phyloP scores from a whole-genome alignment of 2,113 vertebrate genomes.

The Sorex fumeus region DNA sequence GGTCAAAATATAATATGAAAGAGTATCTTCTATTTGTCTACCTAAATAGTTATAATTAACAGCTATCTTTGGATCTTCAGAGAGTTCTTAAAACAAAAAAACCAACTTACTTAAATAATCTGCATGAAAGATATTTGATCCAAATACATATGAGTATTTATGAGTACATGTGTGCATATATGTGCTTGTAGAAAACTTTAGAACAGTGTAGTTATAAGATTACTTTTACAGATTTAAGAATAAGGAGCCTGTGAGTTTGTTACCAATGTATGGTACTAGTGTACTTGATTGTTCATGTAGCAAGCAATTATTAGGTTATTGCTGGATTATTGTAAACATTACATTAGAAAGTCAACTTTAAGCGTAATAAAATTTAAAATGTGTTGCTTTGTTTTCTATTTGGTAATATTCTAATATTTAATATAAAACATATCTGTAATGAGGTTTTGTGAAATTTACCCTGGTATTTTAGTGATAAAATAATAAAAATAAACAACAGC shows the following conservation, averaged over 20 bases:
- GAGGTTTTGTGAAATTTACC: constrained; percentile 4
- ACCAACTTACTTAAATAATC: neutral
- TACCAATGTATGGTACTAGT: neutral
- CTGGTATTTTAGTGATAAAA: constrained; percentile 15
- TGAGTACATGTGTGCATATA: neutral
- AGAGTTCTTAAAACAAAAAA: neutral
- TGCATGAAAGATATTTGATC: neutral
- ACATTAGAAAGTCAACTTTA: constrained; percentile 35
- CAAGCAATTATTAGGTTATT: constrained; percentile 18
- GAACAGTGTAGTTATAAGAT: neutral
- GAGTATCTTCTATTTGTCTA: too few species aligned
- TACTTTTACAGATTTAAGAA: neutral
- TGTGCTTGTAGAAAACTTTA: neutral
- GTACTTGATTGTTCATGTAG: neutral
- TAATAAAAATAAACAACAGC: neutral
- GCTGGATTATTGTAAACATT: constrained; percentile 24
- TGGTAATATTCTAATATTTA: constrained; percentile 50
- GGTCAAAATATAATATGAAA: neutral
- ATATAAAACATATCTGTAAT: neutral
- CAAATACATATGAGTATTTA: neutral
- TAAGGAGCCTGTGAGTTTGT: neutral
- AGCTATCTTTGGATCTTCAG: neutral
- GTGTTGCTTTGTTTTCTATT: constrained; percentile 3
- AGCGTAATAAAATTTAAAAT: neutral
- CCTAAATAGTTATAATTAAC: neutral